phyloP scores from a whole-genome alignment of 2,113 vertebrate species.

The Nematolebias whitei region DNA sequence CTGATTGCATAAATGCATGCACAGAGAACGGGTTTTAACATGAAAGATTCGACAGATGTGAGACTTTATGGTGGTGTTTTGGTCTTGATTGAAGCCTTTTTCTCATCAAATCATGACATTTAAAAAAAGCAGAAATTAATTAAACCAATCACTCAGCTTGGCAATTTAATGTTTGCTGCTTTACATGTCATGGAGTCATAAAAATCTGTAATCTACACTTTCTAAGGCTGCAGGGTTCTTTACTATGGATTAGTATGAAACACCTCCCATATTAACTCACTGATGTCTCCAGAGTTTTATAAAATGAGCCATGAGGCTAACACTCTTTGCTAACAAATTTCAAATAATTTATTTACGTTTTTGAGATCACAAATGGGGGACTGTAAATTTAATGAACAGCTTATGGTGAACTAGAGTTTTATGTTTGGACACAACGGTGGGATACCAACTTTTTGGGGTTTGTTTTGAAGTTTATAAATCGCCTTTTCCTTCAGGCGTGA shows the following conservation, averaged over 20 bases:
- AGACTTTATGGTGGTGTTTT: background rate
- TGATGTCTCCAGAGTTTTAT: too few species aligned
- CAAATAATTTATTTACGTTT: too few species aligned
- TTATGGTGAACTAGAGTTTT: background rate
- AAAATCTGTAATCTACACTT: too few species aligned
- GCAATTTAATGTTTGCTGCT: background rate
- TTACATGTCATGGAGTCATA: background rate
- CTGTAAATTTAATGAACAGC: background rate
- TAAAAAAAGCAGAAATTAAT: background rate
- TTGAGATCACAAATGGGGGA: background rate
- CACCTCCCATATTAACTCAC: too few species aligned
- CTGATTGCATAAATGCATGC: conserved; percentile 86
- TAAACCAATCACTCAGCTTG: too few species aligned
- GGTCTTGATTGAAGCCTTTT: background rate
- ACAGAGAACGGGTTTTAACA: background rate
- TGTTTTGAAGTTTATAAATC: background rate
- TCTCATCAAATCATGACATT: background rate
- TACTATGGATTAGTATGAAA: too few species aligned
- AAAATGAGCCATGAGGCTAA: too few species aligned
- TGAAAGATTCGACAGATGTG: background rate
- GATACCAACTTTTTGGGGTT: background rate
- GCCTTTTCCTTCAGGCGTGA: background rate
- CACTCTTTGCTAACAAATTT: too few species aligned
- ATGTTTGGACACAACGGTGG: background rate
- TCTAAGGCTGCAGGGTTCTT: too few species aligned